A percentile compares a stretch with the other conserved stretches of the same genome.
These are phyloP conservation scores for Ferdinandea cuprea DNA, from an alignment of 2,888 invertebrate species.

Conservation along the genomic window DNA sequence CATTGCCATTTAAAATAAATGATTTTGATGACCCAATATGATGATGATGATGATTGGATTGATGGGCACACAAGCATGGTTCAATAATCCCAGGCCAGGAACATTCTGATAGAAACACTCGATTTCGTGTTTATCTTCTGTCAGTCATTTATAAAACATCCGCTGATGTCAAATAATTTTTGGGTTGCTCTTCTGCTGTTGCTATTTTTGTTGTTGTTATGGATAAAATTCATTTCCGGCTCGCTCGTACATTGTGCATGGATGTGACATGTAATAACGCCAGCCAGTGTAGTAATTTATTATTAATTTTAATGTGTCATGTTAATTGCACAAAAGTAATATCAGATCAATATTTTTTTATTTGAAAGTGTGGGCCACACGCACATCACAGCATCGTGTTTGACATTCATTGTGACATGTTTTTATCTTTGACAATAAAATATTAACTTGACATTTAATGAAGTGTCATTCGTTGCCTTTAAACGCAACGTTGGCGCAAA, in stretches of 20 bases:
- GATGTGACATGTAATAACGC: conserved; percentile 59
- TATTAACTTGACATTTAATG: not conserved
- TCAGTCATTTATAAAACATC: conserved; percentile 54
- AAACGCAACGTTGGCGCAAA: too few species aligned
- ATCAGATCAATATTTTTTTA: conserved; percentile 27
- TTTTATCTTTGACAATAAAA: not conserved
- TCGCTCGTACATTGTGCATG: conserved; percentile 28
- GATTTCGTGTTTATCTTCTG: conserved; percentile 59
- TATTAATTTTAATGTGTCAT: conserved; percentile 71
- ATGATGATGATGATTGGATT: conserved; percentile 48
- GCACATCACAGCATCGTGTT: conserved; percentile 56
- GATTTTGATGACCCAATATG: conserved; percentile 52
- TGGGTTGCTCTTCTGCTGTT: too few species aligned
- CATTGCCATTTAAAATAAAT: conserved; percentile 58
- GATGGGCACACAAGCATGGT: not conserved
- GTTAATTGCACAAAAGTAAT: conserved; percentile 73
- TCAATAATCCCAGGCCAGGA: conserved; percentile 14
- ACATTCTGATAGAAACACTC: conserved; percentile 62
- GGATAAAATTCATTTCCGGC: conserved; percentile 62
- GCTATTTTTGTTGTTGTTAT: conserved; percentile 37
- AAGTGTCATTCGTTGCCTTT: not conserved
- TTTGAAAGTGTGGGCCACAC: conserved; percentile 38
- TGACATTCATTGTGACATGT: conserved; percentile 42
- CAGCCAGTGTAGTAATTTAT: conserved; percentile 49
- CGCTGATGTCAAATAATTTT: conserved; percentile 59